Base-by-base conservation (phyloP, 2,888 invertebrate species). In the Drosophila melanosoma region DNA sequence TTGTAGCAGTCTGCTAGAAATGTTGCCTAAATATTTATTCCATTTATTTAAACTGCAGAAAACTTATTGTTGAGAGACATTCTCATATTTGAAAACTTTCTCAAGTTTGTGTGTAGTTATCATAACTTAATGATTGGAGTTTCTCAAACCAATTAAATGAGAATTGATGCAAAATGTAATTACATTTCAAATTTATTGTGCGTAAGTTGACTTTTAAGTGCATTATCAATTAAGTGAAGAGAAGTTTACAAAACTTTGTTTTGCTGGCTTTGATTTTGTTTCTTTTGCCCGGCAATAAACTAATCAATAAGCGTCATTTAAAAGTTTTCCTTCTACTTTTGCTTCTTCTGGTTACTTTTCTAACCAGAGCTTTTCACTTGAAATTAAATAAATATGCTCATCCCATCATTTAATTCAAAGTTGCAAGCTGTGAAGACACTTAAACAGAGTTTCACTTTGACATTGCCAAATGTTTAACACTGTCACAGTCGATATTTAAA, bases 231-330 rank as follows among this genome's bases (percentile, higher is more conserved):
- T 56, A 45, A 49, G 57, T 49, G 53, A 35, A 23, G 45, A n/a
- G 35, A 59, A 65, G 49, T 61, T 70, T 0, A 26, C 11, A 15
- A 53, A 71, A 74, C 53, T 71, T 56, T 48, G 35, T 52, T 70
- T 52, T 52, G 49, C 57, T 66, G 56, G 48, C 49, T 35, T 67
- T 67, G 42, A 54, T 52, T 63, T 54, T 40, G 45, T 23, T 67
- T 40, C 36, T 49, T 48, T 53, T 64, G 57, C 51, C 36, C 54
- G 62, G 66, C 56, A 62, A 65, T 76, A 76, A 79, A 76, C 60
- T 68, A 82, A 76, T 81, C 86, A 79, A 84, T 82, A 79, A 79
- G 69, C 73, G 79, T 73, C 74, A 77, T 71, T 74, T 69, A 75
- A 79, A 85, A 84, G 66, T 86, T 86, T 68, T 38, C 35, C 15